Base-by-base conservation (phyloP, 1,140 invertebrate species). In the Physella acuta region DNA sequence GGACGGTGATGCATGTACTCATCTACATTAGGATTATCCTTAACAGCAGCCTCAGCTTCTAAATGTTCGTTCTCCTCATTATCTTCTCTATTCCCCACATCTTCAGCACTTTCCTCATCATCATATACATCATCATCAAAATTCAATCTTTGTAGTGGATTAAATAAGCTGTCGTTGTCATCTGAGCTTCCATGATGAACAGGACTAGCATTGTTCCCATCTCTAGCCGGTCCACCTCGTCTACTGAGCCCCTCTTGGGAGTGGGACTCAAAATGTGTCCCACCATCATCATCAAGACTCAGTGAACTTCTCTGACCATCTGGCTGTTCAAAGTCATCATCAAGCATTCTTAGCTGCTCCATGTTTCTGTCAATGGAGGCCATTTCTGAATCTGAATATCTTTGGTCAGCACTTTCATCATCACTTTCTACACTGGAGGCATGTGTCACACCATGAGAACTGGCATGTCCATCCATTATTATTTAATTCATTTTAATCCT, bases 251-350 rank as follows among this genome's bases (percentile, higher is more conserved):
- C 55, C 0, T 68, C 66, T 34, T 66, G 64, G n/a, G 66, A 59
- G 24, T 68, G 24, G 16, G 56, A 17, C 49, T 68, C 66, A 68
- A 68, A 68, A 33, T 59, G 39, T 24, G 66, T 49, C 11, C 66
- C 66, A 2, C 66, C 66, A 51, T 68, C 66, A 31, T 68, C 66
- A 51, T 68, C 66, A 2, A 68, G 34, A 49, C 66, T 68, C 16
- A 68, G 28, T 31, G 66, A 59, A 37, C 56, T 60, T 0, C 66
- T 28, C 56, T 68, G 66, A 36, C 66, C 66, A 34, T 68, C 66
- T 28, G 64, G 64, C 33, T 66, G 31, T 24, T 66, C 64, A 37
- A 37, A 56, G 3, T 56, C 64, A 28, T 56, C 64, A 36, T 66
- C 64, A 11, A 64, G 2, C 2, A 44, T 1, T 8, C 34, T 17